These are phyloP conservation scores for Equus przewalskii DNA, from an alignment of 2,113 vertebrate species.

Conservation along the genomic window DNA sequence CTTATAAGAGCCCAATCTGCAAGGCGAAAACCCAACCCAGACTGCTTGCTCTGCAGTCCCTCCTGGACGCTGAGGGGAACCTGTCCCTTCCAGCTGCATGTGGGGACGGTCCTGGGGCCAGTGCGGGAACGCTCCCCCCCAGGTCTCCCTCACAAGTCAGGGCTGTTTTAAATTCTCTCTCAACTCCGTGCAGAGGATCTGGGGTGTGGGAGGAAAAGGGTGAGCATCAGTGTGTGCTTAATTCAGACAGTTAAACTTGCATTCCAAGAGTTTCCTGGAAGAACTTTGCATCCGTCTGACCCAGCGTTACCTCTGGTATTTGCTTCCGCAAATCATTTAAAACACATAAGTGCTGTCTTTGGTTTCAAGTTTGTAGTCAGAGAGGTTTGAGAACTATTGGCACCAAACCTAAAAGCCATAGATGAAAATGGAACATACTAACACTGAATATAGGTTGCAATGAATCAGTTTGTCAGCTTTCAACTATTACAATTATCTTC, in stretches of 20 bases:
- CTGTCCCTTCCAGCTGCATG: not conserved
- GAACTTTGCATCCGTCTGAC: constrained; percentile 76
- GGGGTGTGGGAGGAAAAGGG: constrained; percentile 85
- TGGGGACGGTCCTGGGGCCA: constrained; percentile 64
- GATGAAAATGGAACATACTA: constrained; percentile 58
- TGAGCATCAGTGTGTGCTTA: constrained; percentile 83
- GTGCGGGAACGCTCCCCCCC: constrained; percentile 38
- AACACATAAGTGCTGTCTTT: constrained; percentile 53
- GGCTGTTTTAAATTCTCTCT: constrained; percentile 63
- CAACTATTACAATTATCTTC: constrained; percentile 66
- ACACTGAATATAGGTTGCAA: constrained; percentile 69
- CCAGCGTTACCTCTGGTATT: constrained; percentile 73
- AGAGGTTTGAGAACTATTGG: constrained; percentile 63
- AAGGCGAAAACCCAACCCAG: not conserved
- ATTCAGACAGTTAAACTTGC: constrained; percentile 81
- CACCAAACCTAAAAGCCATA: constrained; percentile 30
- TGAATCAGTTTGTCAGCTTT: constrained; percentile 79
- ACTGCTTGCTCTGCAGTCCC: not conserved
- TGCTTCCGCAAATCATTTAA: constrained; percentile 66
- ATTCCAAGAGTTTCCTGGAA: constrained; percentile 71
- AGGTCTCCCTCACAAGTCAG: constrained; percentile 25
- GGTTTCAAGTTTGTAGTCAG: constrained; percentile 67
- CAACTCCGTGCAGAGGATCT: constrained; percentile 78
- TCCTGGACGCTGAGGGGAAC: constrained; percentile 58
- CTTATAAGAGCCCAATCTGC: constrained; percentile 58